Evolutionary conservation across 2,888 invertebrate genomes (phyloP), one percentile per base, ranked within the genome.

Genomic region (Eurytoma adleriae): DNA sequence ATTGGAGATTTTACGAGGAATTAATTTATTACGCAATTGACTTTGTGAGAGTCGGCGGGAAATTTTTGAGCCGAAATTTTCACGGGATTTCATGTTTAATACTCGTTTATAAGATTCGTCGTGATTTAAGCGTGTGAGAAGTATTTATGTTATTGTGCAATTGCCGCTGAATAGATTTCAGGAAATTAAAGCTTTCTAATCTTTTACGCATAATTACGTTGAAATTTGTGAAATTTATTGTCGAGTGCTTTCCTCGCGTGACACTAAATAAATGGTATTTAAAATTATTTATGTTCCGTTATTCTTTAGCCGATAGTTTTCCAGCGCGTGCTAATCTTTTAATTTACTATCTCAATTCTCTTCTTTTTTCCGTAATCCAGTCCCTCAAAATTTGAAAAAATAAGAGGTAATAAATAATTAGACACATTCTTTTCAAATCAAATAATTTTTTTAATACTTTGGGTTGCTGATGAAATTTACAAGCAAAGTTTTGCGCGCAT

Each of bases 181-280:
- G n/a, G 72, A 72, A 72, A 72, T 73, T 73, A 73, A 73, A 54
- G 66, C 73, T 73, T 73, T 73, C 73, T 73, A 73, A 73, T 73
- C 66, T 73, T 56, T 56, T 16, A 4, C 16, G 40, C 16, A 50
- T 62, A 62, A 64, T 73, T 64, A 73, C 72, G 54, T 40, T 40
- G 64, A 64, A 50, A 64, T 18, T 18, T 12, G 10, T 2, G 18
- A 66, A 73, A 73, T 73, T 73, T 73, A 73, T 73, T 18, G 54
- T 54, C 18, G 54, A 64, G 14, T 27, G n/a, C 54, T 73, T 54
- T 73, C 52, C 52, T 20, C 56, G 10, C 24, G 12, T 2, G 64
- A 27, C n/a, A 20, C 10, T n/a, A 40, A 48, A 16, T 73, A 64
- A 73, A 64, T 54, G 40, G 48, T 56, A 52, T 54, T 66, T 56